These are phyloP conservation scores for Kryptolebias marmoratus DNA, from an alignment of 2,113 vertebrate genomes.

Conservation along the genomic window DNA sequence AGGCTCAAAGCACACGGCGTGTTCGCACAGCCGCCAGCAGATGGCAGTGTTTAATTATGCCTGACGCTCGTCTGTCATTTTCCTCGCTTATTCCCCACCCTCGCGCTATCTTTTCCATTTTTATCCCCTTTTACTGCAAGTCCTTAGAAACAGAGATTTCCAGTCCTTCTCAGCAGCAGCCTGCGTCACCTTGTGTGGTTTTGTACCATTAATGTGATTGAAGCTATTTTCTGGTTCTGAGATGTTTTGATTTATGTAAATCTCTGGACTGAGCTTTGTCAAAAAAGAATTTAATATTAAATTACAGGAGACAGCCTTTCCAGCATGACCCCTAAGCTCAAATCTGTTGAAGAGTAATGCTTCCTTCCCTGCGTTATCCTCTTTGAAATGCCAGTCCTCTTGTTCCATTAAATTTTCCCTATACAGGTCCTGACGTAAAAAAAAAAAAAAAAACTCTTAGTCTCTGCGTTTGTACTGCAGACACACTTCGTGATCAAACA, in stretches of 20 bases:
- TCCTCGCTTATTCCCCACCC: constrained; percentile 42
- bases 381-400: constrained; percentile 1
- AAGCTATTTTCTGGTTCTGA: constrained; percentile 17
- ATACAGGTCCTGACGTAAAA: constrained; percentile 24
- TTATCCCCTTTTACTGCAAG: constrained; percentile 70
- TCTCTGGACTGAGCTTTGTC: constrained; percentile 30
- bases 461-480: constrained; percentile 15
- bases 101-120: constrained; percentile 67
- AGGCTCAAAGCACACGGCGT: constrained; percentile 4
- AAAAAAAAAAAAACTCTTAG: constrained; percentile 15
- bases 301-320: constrained; percentile 1
- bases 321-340: constrained; percentile 18
- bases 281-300: constrained; percentile 30
- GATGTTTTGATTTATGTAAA: constrained; percentile 33
- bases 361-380: constrained; percentile 9
- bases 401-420: constrained; percentile 14
- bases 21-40: constrained; percentile 49
- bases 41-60: constrained; percentile 70
- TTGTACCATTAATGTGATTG: constrained; percentile 45
- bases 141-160: constrained; percentile 75
- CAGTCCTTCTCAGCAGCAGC: constrained; percentile 34
- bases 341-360: background rate
- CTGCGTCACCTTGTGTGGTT: constrained; percentile 47
- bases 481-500: background rate
- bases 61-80: constrained; percentile 17